These are phyloP conservation scores for Sericinus montela DNA, from an alignment of 2,888 invertebrate genomes.

Conservation along the genomic window DNA sequence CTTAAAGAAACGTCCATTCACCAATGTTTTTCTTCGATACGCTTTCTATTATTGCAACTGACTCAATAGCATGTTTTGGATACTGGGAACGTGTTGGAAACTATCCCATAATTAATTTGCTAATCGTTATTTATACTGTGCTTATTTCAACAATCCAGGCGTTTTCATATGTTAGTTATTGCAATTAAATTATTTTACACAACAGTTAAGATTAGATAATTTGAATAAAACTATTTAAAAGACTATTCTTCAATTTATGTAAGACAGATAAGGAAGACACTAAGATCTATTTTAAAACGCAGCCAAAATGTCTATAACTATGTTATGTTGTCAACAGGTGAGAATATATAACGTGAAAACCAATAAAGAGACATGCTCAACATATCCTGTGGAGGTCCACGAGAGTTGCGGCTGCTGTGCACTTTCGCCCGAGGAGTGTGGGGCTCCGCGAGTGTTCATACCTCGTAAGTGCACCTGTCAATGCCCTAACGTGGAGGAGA, in stretches of 20 bases:
- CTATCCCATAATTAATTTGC: slow-evolving; percentile 9
- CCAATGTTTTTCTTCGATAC: slow-evolving; percentile 18
- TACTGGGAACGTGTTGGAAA: slow-evolving; percentile 7
- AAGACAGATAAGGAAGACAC: not conserved
- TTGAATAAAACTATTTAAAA: not conserved
- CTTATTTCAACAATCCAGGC: not conserved
- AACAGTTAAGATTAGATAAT: not conserved
- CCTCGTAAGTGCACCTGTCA: slow-evolving; percentile 75
- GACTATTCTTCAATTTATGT: not conserved
- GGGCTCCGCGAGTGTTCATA: slow-evolving; percentile 52
- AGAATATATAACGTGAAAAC: slow-evolving; percentile 61
- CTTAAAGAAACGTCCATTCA: slow-evolving; percentile 1
- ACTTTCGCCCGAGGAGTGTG: slow-evolving; percentile 45
- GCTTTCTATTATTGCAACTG: slow-evolving; percentile 17
- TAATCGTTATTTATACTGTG: slow-evolving; percentile 9
- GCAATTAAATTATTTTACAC: not conserved
- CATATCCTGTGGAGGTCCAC: slow-evolving; percentile 61
- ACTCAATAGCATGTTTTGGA: slow-evolving; percentile 4
- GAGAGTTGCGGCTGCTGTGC: slow-evolving; percentile 60
- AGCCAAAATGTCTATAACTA: too few relatives aligned
- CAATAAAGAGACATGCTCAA: slow-evolving; percentile 58
- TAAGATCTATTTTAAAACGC: too few relatives aligned
- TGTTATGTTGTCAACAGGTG: slow-evolving; percentile 41
- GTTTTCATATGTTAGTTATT: not conserved
- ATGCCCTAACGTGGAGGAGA: slow-evolving; percentile 64